Percentiles rank a stretch among this genome's conserved stretches.
Conservation (phyloP, 1,140 invertebrate genomes). For the Cyphomyrmex costatus region DNA sequence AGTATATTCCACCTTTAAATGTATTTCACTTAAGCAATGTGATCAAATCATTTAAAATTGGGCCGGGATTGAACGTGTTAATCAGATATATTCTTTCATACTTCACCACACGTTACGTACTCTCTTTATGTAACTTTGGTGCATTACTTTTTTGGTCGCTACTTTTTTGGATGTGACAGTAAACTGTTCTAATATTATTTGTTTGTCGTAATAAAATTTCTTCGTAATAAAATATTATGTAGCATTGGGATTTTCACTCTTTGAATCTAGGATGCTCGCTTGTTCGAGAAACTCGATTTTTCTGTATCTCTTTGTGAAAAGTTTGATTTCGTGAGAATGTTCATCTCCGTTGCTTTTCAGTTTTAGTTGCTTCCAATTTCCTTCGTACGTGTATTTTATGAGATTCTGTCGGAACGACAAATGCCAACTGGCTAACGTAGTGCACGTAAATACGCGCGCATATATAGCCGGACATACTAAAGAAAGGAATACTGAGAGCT, state of each 20-base stretch:
- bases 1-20: background rate
- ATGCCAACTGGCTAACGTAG: constrained; percentile 33
- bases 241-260: background rate
- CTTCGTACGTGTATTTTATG: constrained; percentile 8
- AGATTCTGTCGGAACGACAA: constrained; percentile 37
- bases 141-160: background rate
- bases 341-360: constrained; percentile 7
- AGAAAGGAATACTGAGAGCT: constrained; percentile 22
- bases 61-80: no score
- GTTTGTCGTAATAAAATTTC: background rate
- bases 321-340: constrained; percentile 32
- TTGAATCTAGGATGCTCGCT: constrained; percentile 6
- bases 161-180: background rate
- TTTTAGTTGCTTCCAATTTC: background rate
- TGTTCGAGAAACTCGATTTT: constrained; percentile 16
- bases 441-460: background rate
- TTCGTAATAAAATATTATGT: background rate
- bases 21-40: background rate
- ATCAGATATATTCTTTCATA: background rate
- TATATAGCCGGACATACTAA: background rate
- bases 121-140: background rate
- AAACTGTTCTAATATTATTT: background rate
- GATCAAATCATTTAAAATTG: no score
- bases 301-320: background rate
- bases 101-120: background rate